A percentile compares a stretch with the other conserved stretches of the same genome.
These are phyloP conservation scores for Drosophila meridiana DNA, from an alignment of 2,888 invertebrate species.

Conservation along the genomic window DNA sequence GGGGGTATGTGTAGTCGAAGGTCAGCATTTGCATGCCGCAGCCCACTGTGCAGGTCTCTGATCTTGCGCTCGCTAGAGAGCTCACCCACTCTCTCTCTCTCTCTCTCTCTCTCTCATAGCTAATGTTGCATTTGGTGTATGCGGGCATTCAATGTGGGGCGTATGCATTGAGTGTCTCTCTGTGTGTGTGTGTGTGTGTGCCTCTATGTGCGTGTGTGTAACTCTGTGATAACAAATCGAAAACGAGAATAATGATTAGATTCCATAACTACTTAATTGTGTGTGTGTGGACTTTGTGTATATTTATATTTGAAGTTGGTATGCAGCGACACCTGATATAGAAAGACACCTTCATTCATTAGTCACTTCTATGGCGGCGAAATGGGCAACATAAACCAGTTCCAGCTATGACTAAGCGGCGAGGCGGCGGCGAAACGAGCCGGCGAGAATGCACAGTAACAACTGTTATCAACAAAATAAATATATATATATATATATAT, in stretches of 20 bases:
- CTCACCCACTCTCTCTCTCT: background rate
- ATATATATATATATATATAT: constrained; percentile 5
- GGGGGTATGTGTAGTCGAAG: constrained; percentile 34
- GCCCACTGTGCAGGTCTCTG: constrained; percentile 47
- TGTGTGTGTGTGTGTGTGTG: constrained; percentile 19
- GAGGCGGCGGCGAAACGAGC: constrained; percentile 23
- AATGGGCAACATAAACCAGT: constrained; percentile 55
- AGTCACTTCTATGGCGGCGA: constrained; percentile 46
- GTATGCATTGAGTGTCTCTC: constrained; percentile 11
- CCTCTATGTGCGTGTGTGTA: constrained; percentile 13
- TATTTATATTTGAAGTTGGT: constrained; percentile 13
- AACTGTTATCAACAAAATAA: constrained; percentile 44
- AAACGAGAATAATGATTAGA: constrained; percentile 63
- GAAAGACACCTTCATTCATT: constrained; percentile 39
- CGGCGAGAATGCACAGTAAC: constrained; percentile 37
- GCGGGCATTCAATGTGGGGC: constrained; percentile 52
- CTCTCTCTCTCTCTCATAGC: constrained; percentile 12
- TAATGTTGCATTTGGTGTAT: constrained; percentile 39
- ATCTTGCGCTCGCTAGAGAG: constrained; percentile 16
- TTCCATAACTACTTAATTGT: constrained; percentile 49
- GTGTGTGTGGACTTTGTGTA: constrained; percentile 15
- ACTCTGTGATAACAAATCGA: constrained; percentile 60
- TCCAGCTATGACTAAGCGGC: constrained; percentile 56
- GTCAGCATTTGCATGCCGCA: constrained; percentile 22
- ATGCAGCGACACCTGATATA: constrained; percentile 36